These are phyloP conservation scores for Drosophila nannoptera DNA, from an alignment of 1,140 invertebrate species.

Conservation along the genomic window DNA sequence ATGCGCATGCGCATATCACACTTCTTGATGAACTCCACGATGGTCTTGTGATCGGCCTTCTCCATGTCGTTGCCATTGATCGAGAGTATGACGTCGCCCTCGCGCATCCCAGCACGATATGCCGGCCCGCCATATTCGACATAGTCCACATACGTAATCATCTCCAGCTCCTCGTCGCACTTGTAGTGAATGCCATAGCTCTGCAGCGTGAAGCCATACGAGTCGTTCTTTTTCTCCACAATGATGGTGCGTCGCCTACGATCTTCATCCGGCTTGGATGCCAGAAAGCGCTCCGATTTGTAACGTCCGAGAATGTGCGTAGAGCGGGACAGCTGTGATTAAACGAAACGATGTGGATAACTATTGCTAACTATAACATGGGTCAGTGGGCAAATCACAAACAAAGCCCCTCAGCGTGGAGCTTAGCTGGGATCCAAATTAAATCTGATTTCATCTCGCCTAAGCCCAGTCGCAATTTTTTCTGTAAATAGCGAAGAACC, in stretches of 20 bases:
- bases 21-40: constrained; percentile 94
- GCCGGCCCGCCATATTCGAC: constrained; percentile 95
- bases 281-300: constrained; percentile 88
- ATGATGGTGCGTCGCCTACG: constrained; percentile 92
- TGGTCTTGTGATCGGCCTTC: constrained; percentile 91
- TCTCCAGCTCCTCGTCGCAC: constrained; percentile 88
- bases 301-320: constrained; percentile 88
- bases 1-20: constrained; percentile 94
- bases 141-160: constrained; percentile 97
- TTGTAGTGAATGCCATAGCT: constrained; percentile 98
- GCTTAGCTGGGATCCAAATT: too few species aligned
- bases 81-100: constrained; percentile 95
- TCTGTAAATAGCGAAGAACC: not conserved
- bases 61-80: constrained; percentile 97
- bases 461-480: not conserved
- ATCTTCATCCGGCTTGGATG: constrained; percentile 90
- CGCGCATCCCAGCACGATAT: constrained; percentile 93
- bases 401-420: too few species aligned
- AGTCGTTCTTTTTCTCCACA: constrained; percentile 93
- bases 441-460: not conserved
- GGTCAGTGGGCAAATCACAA: too few species aligned
- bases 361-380: too few species aligned
- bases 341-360: too few species aligned
- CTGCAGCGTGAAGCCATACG: constrained; percentile 95
- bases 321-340: constrained; percentile 69